Conservation (phyloP, 2,797 vertebrate genomes). For the Myotis myotis region DNA sequence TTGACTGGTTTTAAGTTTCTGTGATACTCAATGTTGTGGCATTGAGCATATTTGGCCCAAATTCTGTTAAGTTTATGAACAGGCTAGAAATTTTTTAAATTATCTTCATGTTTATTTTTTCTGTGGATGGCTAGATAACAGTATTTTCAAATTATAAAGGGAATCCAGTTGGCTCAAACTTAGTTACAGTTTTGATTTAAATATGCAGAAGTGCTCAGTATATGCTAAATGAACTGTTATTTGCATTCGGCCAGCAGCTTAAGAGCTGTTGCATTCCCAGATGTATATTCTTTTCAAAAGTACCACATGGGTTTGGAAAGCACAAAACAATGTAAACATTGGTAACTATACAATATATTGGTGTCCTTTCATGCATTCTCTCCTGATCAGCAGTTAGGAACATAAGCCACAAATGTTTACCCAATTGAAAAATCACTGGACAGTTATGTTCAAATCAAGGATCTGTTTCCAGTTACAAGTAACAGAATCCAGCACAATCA, state of each 20-base stretch:
- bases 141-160: constrained; percentile 48
- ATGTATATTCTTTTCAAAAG: constrained; percentile 42
- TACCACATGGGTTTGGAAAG: constrained; percentile 46
- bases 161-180: constrained; percentile 41
- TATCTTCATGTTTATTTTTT: background rate
- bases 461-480: constrained; percentile 70
- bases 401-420: constrained; percentile 63
- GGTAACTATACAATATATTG: background rate
- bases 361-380: constrained; percentile 36
- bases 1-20: constrained; percentile 23
- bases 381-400: constrained; percentile 59
- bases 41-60: background rate
- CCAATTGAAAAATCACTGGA: constrained; percentile 60
- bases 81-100: background rate
- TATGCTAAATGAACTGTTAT: constrained; percentile 47
- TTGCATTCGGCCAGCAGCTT: constrained; percentile 25
- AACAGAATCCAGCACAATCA: constrained; percentile 54
- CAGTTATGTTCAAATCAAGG: constrained; percentile 57
- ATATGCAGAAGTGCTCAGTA: constrained; percentile 21
- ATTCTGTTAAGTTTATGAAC: constrained; percentile 31
- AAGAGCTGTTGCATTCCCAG: constrained; percentile 11
- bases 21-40: background rate
- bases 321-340: constrained; percentile 46
- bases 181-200: constrained; percentile 58
- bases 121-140: constrained; percentile 24